Evolutionary conservation across 2,888 invertebrate genomes (phyloP).

Genomic region (Cloeon dipterum): DNA sequence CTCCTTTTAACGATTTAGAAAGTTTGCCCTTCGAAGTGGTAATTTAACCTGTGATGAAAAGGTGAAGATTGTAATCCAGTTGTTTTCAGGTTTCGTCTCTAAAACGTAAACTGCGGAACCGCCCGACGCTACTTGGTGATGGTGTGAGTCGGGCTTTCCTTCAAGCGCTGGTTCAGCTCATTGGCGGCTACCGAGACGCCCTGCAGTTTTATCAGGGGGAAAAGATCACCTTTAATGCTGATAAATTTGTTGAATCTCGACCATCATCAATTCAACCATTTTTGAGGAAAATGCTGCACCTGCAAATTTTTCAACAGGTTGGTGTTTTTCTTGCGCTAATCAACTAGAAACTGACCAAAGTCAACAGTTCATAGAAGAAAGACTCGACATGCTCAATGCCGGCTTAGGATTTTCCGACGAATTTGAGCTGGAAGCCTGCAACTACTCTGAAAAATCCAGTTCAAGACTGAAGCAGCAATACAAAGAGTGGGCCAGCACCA

Average conservation of each 20-base stretch:
- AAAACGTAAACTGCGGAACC: constrained; percentile 50
- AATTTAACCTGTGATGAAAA: constrained; percentile 14
- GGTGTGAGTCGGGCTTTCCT: constrained; percentile 84
- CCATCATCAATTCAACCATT: constrained; percentile 71
- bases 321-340: neutral
- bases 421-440: constrained; percentile 75
- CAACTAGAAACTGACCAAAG: neutral
- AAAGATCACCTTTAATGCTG: constrained; percentile 62
- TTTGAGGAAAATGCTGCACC: constrained; percentile 66
- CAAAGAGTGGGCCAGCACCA: constrained; percentile 56
- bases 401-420: constrained; percentile 85
- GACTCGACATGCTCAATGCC: constrained; percentile 77
- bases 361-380: constrained; percentile 74
- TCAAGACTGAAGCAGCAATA: constrained; percentile 43
- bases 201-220: constrained; percentile 49
- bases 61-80: too few species aligned
- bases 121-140: constrained; percentile 62
- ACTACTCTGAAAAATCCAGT: constrained; percentile 38
- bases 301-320: constrained; percentile 89
- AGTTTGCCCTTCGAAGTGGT: constrained; percentile 79
- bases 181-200: constrained; percentile 86
- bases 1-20: constrained; percentile 78
- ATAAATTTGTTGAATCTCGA: constrained; percentile 70
- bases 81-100: constrained; percentile 44
- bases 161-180: constrained; percentile 71